Conservation (phyloP, 2,113 vertebrate species). For the Leptodactylus fuscus region DNA sequence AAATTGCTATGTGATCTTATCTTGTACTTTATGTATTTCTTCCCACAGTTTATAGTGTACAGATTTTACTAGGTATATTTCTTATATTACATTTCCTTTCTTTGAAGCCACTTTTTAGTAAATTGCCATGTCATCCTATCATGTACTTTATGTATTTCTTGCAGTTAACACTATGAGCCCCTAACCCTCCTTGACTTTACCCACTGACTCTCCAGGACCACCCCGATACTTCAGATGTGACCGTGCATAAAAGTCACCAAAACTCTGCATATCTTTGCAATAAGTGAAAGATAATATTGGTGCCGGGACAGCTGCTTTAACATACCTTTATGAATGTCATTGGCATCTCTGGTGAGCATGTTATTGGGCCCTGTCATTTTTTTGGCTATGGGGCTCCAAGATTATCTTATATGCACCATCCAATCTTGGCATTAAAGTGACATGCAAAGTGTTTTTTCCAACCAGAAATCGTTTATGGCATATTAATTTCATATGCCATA, state of each 20-base stretch:
- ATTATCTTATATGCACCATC: not conserved
- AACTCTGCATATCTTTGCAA: not conserved
- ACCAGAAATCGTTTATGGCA: not conserved
- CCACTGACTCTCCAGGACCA: not conserved
- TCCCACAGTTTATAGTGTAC: not conserved
- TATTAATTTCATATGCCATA: not conserved
- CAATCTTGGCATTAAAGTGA: not conserved
- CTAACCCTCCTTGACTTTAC: not conserved
- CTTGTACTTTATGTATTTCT: not conserved
- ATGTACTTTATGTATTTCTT: conserved; percentile 5
- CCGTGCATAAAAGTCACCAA: not conserved
- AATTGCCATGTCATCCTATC: not conserved
- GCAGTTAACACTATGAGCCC: not conserved
- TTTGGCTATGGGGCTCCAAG: not conserved
- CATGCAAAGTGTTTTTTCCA: not conserved
- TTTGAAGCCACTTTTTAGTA: not conserved
- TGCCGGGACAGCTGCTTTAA: not conserved
- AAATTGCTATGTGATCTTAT: not conserved
- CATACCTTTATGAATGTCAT: not conserved
- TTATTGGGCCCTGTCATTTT: not conserved
- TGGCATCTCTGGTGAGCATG: not conserved
- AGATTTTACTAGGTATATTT: not conserved
- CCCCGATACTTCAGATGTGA: not conserved
- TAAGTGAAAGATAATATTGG: not conserved
- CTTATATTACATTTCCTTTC: not conserved